Conservation (phyloP, 2,888 invertebrate genomes). For the Mylabris sibirica region DNA sequence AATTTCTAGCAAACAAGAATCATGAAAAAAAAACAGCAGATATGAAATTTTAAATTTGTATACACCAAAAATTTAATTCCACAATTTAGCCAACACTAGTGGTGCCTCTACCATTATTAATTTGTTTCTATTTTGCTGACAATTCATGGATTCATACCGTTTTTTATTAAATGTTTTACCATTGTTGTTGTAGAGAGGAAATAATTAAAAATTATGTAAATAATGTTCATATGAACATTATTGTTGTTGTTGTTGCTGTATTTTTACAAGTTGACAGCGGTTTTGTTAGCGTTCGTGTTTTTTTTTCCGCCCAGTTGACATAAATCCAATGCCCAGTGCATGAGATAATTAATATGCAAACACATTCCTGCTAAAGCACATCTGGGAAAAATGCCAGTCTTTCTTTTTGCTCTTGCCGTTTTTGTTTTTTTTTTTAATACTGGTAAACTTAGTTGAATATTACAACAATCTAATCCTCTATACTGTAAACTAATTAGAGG, state of each 20-base stretch:
- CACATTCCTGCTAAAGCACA: slow-evolving; percentile 38
- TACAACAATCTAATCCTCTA: too few species aligned
- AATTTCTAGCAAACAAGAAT: neutral
- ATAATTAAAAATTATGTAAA: slow-evolving; percentile 10
- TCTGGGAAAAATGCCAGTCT: slow-evolving; percentile 40
- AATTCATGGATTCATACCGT: neutral
- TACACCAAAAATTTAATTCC: neutral
- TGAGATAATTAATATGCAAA: slow-evolving; percentile 49
- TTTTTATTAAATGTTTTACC: neutral
- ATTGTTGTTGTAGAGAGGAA: neutral
- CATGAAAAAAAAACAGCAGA: neutral
- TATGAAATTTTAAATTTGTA: neutral
- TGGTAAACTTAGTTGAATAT: neutral
- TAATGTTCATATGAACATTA: slow-evolving; percentile 12
- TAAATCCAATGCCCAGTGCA: slow-evolving; percentile 33
- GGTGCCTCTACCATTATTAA: neutral
- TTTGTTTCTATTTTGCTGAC: too few species aligned
- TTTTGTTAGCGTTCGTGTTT: slow-evolving; percentile 25
- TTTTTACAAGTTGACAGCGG: slow-evolving; percentile 24
- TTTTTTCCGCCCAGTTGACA: neutral
- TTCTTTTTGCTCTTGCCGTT: neutral
- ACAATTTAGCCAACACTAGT: neutral
- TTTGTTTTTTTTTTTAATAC: neutral
- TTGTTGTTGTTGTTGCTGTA: slow-evolving; percentile 13
- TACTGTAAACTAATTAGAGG: too few species aligned